Conservation (phyloP, 30 jellyfish, hydroid and myxozoan genomes). For the Aurelia sp. region DNA sequence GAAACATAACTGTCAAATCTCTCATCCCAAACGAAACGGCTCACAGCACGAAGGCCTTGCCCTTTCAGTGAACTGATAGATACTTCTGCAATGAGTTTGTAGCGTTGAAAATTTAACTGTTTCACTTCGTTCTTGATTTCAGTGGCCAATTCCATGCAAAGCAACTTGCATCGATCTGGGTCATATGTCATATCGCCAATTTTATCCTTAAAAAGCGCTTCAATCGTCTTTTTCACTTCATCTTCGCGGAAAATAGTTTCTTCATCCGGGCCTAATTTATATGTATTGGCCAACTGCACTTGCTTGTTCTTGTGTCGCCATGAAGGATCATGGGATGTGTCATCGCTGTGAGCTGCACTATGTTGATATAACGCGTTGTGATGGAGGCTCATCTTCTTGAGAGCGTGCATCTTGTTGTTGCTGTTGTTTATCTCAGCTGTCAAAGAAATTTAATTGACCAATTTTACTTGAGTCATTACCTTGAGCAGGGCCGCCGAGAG, state of each 20-base stretch:
- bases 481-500: too few relatives aligned
- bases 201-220: constrained; percentile 13
- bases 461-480: too few relatives aligned
- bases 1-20: constrained; percentile 49
- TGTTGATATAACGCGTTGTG: constrained; percentile 4
- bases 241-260: constrained; percentile 25
- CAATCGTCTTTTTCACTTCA: constrained; percentile 29
- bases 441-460: too few relatives aligned
- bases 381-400: background rate
- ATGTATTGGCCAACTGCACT: constrained; percentile 44
- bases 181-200: constrained; percentile 50
- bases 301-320: constrained; percentile 14
- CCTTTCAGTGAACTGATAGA: constrained; percentile 40
- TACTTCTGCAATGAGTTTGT: constrained; percentile 46
- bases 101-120: constrained; percentile 33
- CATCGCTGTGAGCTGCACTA: constrained; percentile 28
- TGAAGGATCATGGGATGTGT: constrained; percentile 18
- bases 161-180: constrained; percentile 23
- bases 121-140: constrained; percentile 55
- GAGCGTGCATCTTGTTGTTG: constrained; percentile 1
- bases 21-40: constrained; percentile 77
- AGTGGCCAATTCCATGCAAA: constrained; percentile 55
- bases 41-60: constrained; percentile 61
- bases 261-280: constrained; percentile 60
- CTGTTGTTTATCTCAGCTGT: too few relatives aligned